A percentile compares a stretch with the other conserved stretches of the same genome.
phyloP scores from a whole-genome alignment of 2,113 vertebrate genomes.

The Eubucco bourcierii region DNA sequence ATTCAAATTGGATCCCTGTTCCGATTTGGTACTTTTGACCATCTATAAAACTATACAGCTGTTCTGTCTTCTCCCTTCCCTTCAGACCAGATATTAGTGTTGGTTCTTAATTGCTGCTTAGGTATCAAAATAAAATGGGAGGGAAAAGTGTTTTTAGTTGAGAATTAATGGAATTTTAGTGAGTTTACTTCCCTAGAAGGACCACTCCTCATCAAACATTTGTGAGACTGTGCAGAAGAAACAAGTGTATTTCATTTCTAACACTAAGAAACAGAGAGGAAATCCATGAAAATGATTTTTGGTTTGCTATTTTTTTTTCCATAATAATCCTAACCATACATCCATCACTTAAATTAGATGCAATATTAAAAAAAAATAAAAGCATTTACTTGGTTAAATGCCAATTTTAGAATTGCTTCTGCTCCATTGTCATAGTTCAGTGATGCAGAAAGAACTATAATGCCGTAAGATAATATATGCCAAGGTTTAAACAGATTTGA shows the following conservation, averaged over 20 bases:
- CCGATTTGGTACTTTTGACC: background rate
- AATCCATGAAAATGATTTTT: background rate
- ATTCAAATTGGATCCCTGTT: background rate
- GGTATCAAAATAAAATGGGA: background rate
- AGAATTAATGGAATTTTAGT: background rate
- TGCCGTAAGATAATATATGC: background rate
- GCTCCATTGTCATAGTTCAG: background rate
- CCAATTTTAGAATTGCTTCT: background rate
- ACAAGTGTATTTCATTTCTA: background rate
- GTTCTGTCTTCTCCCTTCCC: background rate
- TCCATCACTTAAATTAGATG: background rate
- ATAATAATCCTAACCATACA: background rate
- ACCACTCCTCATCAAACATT: rapidly evolving
- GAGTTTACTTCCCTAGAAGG: background rate
- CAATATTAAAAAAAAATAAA: background rate
- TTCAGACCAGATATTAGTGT: background rate
- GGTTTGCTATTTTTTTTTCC: background rate
- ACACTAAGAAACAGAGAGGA: background rate
- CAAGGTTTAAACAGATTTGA: background rate
- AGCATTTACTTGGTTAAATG: background rate
- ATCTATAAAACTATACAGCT: background rate
- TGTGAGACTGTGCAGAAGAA: background rate
- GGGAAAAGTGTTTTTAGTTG: background rate
- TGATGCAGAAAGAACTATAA: background rate
- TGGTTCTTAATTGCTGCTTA: background rate